Base-by-base conservation (phyloP, 2,113 vertebrate species). In the Urocolius indicus region DNA sequence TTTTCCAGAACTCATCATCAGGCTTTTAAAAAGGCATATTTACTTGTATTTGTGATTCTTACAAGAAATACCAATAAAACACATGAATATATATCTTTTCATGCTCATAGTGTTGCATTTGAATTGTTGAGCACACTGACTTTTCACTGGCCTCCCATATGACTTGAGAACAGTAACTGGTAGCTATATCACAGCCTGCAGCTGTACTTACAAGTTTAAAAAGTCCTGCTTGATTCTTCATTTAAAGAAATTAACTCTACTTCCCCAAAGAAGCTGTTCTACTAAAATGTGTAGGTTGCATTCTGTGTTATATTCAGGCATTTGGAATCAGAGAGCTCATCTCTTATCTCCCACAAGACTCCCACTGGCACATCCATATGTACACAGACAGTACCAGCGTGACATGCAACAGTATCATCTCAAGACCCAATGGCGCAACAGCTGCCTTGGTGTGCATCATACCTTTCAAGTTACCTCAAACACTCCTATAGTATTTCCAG, bases 391-490 rank as follows among this genome's bases (percentile, higher is more conserved):
- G 48, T 23, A 13, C 5, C 45, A 52, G 57, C 23, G 23, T 3
- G 29, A 5, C 0, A 1, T 0, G 6, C 15, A 52, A 51, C 57
- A 34, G 27, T 2, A 41, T 2, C 51, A n/a, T 11, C 46, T 51
- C 27, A 20, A 3, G 36, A 27, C 18, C n/a, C 41, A 5, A 8
- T 18, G 29, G 19, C 48, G 57, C 38, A 8, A 2, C 16, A 26
- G 46, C 41, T 57, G 34, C 55, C 55, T 32, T 3, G 2, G 7
- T 0, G 8, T 6, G 20, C 36, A 20, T 27, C 12, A 19, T 61
- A 49, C 6, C 36, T 49, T n/a, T 17, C 52, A 14, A 20, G 7
- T 17, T 4, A 43, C n/a, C 41, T 41, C 38, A 32, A 83, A 45
- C 16, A 46, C 8, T 15, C 16, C 86, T 21, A 15, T 1, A 58